These are phyloP conservation scores for Plectrocnemia conspersa DNA, from an alignment of 1,140 invertebrate genomes.

Conservation along the genomic window DNA sequence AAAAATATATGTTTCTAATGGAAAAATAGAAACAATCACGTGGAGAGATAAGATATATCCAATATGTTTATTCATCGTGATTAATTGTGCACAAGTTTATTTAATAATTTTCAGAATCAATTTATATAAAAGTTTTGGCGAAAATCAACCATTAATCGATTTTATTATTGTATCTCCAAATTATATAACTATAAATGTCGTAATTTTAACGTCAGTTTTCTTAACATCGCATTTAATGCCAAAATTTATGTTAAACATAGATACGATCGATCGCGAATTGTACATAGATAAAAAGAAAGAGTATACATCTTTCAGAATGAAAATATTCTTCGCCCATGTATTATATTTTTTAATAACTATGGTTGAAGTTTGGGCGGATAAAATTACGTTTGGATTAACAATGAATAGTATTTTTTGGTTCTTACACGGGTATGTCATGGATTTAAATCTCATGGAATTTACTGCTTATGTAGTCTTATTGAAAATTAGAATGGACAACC, in stretches of 20 bases:
- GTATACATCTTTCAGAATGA: neutral
- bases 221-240: neutral
- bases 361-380: neutral
- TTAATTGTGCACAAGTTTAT: neutral
- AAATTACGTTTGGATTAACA: neutral
- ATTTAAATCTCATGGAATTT: neutral
- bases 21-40: neutral
- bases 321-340: neutral
- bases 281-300: neutral
- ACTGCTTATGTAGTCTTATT: neutral
- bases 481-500: neutral
- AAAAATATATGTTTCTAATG: neutral
- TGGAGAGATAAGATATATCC: neutral
- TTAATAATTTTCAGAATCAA: neutral
- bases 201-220: neutral
- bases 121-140: neutral
- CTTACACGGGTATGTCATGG: neutral
- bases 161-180: neutral
- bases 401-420: neutral
- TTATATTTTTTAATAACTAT: neutral
- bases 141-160: neutral
- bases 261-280: neutral
- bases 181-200: neutral
- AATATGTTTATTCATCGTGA: neutral
- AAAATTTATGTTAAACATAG: conserved; percentile 1